phyloP scores from a whole-genome alignment of 2,113 vertebrate species.

The Hippoglossus stenolepis region DNA sequence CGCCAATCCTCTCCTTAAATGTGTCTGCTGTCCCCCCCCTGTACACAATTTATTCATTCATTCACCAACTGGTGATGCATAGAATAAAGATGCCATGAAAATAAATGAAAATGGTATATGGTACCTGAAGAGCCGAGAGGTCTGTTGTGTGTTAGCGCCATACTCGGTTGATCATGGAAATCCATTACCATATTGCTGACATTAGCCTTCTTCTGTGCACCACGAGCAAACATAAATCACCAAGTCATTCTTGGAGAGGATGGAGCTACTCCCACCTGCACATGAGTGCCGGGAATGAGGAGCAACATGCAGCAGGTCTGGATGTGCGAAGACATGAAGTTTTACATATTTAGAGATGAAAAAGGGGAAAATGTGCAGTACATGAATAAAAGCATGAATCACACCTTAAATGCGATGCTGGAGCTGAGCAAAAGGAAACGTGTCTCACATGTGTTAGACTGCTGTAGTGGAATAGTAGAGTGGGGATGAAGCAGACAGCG shows the following conservation, averaged over 20 bases:
- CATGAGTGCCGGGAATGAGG: background rate
- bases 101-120: slow-evolving; percentile 17
- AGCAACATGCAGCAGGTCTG: slow-evolving; percentile 1
- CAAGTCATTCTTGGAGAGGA: slow-evolving; percentile 21
- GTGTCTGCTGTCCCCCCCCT: slow-evolving; percentile 12
- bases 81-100: slow-evolving; percentile 36
- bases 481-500: slow-evolving; percentile 6
- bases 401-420: background rate
- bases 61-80: slow-evolving; percentile 32
- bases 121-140: slow-evolving; percentile 7
- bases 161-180: slow-evolving; percentile 33
- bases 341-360: background rate
- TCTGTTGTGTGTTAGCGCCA: slow-evolving; percentile 3
- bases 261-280: slow-evolving; percentile 3
- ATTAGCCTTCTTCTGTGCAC: slow-evolving; percentile 31
- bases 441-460: slow-evolving; percentile 11
- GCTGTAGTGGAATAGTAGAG: slow-evolving; percentile 4
- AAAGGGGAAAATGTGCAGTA: background rate
- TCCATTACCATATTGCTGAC: slow-evolving; percentile 45
- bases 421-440: background rate
- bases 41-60: slow-evolving; percentile 11
- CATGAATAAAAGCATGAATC: background rate
- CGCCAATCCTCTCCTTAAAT: slow-evolving; percentile 9
- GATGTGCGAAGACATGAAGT: slow-evolving; percentile 10
- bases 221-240: slow-evolving; percentile 35